Evolutionary conservation across 2,797 vertebrate species (phyloP).

Genomic region (Dermochelys coriacea): DNA sequence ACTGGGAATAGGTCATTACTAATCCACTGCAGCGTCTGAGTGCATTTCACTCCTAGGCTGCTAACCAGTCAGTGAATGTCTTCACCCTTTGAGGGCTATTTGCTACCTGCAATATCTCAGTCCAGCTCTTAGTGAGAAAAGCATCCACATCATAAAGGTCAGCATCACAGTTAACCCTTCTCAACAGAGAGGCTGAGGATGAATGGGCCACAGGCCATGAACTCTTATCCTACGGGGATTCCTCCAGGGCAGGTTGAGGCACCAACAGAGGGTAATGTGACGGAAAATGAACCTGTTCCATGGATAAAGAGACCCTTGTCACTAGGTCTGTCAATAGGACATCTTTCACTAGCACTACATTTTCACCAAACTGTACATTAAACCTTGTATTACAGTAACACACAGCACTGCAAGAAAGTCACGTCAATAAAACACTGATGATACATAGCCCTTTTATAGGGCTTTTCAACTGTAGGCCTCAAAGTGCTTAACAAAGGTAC

Average conservation of each 20-base stretch:
- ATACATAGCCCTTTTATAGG: neutral
- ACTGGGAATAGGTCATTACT: neutral
- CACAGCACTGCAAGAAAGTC: neutral
- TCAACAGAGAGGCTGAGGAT: neutral
- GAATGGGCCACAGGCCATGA: neutral
- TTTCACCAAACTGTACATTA: slow-evolving; percentile 1
- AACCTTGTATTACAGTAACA: neutral
- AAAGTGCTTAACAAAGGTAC: neutral
- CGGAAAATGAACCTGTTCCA: fast-evolving
- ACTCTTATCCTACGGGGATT: neutral
- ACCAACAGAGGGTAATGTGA: neutral
- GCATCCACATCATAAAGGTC: neutral
- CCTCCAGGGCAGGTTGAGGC: neutral
- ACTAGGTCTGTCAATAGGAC: neutral
- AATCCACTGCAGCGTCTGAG: neutral
- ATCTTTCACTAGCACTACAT: neutral
- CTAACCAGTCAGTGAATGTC: neutral
- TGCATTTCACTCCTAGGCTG: neutral
- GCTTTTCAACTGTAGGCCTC: neutral
- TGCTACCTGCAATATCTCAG: neutral
- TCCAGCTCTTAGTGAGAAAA: neutral
- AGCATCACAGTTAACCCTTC: neutral
- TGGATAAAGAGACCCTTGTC: neutral
- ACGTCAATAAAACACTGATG: neutral
- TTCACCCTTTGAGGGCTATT: neutral